These are phyloP conservation scores for Philaethria dido DNA, from an alignment of 2,888 invertebrate species.

Conservation along the genomic window DNA sequence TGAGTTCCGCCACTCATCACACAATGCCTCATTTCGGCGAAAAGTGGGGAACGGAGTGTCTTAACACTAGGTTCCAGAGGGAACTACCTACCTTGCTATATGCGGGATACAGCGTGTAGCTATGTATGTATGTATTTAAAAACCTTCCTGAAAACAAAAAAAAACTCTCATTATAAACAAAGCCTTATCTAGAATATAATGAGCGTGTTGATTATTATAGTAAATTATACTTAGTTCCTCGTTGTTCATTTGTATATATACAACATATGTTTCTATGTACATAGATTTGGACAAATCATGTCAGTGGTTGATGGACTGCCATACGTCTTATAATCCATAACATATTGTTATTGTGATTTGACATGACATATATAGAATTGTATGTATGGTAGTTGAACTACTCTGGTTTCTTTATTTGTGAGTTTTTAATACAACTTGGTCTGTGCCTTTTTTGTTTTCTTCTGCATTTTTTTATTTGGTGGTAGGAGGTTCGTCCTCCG, in stretches of 20 bases:
- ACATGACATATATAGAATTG: slow-evolving; percentile 36
- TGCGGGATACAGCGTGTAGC: too few species aligned
- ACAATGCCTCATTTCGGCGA: not conserved
- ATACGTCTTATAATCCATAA: slow-evolving; percentile 7
- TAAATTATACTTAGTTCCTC: slow-evolving; percentile 1
- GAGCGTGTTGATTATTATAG: not conserved
- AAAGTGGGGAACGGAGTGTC: not conserved
- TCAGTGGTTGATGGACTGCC: not conserved
- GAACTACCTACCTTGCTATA: too few species aligned
- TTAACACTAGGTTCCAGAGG: not conserved
- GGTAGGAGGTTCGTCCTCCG: too few species aligned
- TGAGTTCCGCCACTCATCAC: not conserved
- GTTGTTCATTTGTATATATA: not conserved
- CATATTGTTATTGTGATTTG: slow-evolving; percentile 17
- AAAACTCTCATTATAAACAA: not conserved
- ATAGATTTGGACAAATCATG: slow-evolving; percentile 1
- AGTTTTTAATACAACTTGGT: too few species aligned
- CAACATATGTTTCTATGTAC: not conserved
- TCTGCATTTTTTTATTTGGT: too few species aligned
- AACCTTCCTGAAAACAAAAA: too few species aligned
- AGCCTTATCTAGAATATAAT: not conserved
- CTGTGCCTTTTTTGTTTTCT: too few species aligned
- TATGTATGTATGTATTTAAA: too few species aligned
- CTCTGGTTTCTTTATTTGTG: too few species aligned
- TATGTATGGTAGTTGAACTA: not conserved